Base-by-base conservation (phyloP, 2,888 invertebrate species). In the Thereva nobilitata region DNA sequence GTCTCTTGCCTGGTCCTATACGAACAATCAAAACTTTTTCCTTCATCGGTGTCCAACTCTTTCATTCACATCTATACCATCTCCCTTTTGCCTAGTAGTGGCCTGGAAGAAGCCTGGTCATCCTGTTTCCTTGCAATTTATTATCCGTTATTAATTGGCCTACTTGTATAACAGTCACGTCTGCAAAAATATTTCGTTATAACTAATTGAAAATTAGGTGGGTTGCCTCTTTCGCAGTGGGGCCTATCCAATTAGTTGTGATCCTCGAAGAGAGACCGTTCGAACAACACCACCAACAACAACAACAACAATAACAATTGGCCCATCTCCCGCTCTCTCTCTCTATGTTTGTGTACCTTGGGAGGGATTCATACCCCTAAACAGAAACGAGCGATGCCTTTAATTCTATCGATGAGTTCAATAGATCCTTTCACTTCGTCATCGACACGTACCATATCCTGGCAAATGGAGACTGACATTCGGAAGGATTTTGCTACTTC, bases 151-250 rank as follows among this genome's bases (percentile, higher is more conserved):
- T 64, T 64, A 64, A 64, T 64, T 64, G 64, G 64, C 52, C 64
- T 53, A 64, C 64, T 64, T 64, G 64, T 64, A 64, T 64, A 64
- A 64, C 64, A 64, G 64, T 64, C 64, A 64, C 64, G 64, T 64
- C 64, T 64, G 44, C 64, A 64, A 64, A 64, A 64, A 64, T 64
- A 64, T 64, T 64, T 64, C 64, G 64, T 64, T 64, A 64, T 64
- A 64, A 64, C 64, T 64, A 64, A 64, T 64, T 64, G 64, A 64
- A 64, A 64, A 64, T 64, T 64, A 64, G 64, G 64, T 64, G 64
- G 64, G 42, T 44, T 23, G 53, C 53, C 44, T 53, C 37, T 4
- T 53, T 64, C 44, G 52, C 35, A 8, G 49, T 23, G 44, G 64
- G 53, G 64, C 42, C 64, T 53, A 64, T 64, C 53, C 64, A 64